phyloP scores from a whole-genome alignment of 2,797 vertebrate genomes.

The Passerculus sandwichensis region DNA sequence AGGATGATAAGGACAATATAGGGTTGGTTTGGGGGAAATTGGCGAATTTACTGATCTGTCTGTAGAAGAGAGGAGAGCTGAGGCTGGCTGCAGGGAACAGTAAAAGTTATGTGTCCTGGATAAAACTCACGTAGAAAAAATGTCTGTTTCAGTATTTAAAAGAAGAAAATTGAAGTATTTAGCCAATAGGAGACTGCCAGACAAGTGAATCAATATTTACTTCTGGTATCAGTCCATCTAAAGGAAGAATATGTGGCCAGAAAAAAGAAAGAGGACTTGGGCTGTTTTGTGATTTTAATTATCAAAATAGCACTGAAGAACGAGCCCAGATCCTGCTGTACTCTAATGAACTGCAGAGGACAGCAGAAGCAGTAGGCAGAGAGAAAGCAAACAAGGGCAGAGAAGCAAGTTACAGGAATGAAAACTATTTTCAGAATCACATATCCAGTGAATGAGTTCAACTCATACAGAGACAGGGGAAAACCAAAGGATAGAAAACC shows the following conservation, averaged over 20 bases:
- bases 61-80: not conserved
- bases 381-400: not conserved
- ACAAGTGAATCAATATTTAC: slow-evolving; percentile 18
- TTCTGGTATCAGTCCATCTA: not conserved
- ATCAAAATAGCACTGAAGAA: slow-evolving; percentile 1
- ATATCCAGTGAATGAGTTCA: not conserved
- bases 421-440: slow-evolving; percentile 2
- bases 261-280: not conserved
- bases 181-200: not conserved
- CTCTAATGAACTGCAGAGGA: not conserved
- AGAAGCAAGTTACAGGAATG: slow-evolving; percentile 2
- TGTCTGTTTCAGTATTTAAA: not conserved
- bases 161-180: not conserved
- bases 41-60: not conserved
- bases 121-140: not conserved
- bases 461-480: not conserved
- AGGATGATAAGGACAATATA: not conserved
- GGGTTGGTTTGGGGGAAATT: not conserved
- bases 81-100: not conserved
- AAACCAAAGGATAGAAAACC: not conserved
- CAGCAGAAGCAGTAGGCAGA: not conserved
- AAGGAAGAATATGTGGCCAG: slow-evolving; percentile 18
- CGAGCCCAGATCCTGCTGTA: not conserved
- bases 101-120: not conserved
- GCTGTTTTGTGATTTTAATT: not conserved